phyloP scores from a whole-genome alignment of 1,140 invertebrate genomes.

The Papilio xuthus region DNA sequence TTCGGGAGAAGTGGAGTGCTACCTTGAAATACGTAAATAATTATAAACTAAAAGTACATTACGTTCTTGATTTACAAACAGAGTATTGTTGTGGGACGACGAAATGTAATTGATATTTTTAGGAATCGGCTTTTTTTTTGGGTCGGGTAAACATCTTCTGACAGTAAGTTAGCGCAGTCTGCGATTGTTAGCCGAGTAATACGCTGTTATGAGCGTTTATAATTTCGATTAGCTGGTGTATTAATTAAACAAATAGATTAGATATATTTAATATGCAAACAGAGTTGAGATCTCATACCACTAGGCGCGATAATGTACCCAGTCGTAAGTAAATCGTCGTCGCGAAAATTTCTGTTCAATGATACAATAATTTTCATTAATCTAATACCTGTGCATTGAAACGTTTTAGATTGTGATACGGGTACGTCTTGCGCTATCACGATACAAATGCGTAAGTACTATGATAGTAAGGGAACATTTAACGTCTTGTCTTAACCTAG shows the following conservation, averaged over 20 bases:
- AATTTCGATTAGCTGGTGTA: constrained; percentile 36
- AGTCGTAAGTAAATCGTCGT: constrained; percentile 70
- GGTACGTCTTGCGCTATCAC: constrained; percentile 77
- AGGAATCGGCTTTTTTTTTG: constrained; percentile 76
- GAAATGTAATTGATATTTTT: constrained; percentile 81
- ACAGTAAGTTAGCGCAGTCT: constrained; percentile 73
- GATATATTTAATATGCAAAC: constrained; percentile 59
- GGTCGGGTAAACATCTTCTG: constrained; percentile 79
- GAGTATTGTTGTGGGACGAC: constrained; percentile 66
- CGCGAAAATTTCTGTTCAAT: constrained; percentile 44
- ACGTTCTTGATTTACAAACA: constrained; percentile 60
- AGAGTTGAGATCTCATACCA: constrained; percentile 67
- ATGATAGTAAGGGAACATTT: not conserved
- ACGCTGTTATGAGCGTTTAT: constrained; percentile 62
- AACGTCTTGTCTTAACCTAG: not conserved
- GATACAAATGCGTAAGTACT: constrained; percentile 78
- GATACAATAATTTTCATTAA: constrained; percentile 45
- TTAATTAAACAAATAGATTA: constrained; percentile 35
- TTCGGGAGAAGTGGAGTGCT: constrained; percentile 81
- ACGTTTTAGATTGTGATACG: constrained; percentile 78
- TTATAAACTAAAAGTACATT: constrained; percentile 66
- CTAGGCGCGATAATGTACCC: constrained; percentile 72
- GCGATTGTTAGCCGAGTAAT: constrained; percentile 66
- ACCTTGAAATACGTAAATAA: constrained; percentile 81
- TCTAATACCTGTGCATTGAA: constrained; percentile 56